These are phyloP conservation scores for Priocnemis perturbator DNA, from an alignment of 2,888 invertebrate species.

Conservation along the genomic window DNA sequence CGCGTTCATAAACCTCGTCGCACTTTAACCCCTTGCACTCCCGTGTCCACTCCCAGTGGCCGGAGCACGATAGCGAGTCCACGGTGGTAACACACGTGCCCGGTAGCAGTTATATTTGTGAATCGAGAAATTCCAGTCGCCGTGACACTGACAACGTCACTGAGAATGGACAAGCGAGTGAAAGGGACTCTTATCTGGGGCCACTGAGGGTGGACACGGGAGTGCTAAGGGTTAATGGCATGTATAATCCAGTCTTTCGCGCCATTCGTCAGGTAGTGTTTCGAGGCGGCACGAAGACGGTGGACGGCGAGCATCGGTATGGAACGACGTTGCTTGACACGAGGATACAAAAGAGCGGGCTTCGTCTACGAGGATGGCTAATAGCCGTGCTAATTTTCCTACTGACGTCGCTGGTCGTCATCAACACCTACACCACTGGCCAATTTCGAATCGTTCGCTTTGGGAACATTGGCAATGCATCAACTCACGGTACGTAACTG, in stretches of 20 bases:
- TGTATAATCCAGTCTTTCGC: not conserved
- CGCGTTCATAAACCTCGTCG: no score
- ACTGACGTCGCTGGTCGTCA: constrained; percentile 61
- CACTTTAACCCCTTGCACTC: no score
- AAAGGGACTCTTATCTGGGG: no score
- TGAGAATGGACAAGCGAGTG: no score
- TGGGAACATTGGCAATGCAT: constrained; percentile 44
- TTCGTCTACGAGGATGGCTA: constrained; percentile 64
- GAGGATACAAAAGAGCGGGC: constrained; percentile 48
- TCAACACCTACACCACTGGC: constrained; percentile 65
- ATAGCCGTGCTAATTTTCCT: constrained; percentile 62
- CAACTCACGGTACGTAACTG: constrained; percentile 6
- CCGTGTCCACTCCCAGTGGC: no score
- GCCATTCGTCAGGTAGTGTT: constrained; percentile 46
- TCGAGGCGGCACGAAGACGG: constrained; percentile 46
- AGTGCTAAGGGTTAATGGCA: no score
- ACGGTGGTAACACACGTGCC: no score
- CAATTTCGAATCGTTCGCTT: constrained; percentile 55
- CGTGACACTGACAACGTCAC: no score
- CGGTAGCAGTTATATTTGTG: no score
- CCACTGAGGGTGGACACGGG: no score
- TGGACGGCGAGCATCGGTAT: constrained; percentile 35
- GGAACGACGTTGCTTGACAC: constrained; percentile 30
- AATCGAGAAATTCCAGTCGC: no score
- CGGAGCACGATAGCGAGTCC: no score